Percentiles rank a stretch among this genome's conserved stretches.
phyloP scores from a whole-genome alignment of 2,888 invertebrate species.

The Scelioninae gen. 1 region DNA sequence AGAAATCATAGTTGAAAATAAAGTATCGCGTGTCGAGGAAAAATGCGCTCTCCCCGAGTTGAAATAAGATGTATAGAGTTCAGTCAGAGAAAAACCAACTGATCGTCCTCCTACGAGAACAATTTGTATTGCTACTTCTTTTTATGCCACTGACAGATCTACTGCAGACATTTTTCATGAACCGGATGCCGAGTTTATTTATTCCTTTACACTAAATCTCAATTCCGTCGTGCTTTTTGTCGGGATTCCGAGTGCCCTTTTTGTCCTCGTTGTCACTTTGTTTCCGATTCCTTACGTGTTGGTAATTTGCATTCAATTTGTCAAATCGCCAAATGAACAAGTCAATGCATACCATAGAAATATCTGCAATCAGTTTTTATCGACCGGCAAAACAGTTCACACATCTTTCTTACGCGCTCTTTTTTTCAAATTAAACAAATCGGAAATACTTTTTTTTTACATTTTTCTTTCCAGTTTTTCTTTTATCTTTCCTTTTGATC shows the following conservation, averaged over 20 bases:
- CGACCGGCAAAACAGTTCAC: too few relatives aligned
- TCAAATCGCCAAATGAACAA: constrained; percentile 16
- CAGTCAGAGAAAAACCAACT: constrained; percentile 61
- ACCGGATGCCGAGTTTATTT: constrained; percentile 69
- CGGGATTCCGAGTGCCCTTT: background rate
- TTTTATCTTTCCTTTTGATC: too few relatives aligned
- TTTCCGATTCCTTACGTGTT: constrained; percentile 38
- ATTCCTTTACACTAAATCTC: constrained; percentile 67
- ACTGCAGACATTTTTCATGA: constrained; percentile 70
- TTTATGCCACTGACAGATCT: constrained; percentile 70
- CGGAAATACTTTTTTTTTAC: too few relatives aligned
- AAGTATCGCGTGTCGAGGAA: constrained; percentile 58
- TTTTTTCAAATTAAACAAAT: too few relatives aligned
- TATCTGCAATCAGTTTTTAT: too few relatives aligned
- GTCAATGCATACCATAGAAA: constrained; percentile 1
- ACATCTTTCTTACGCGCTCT: too few relatives aligned
- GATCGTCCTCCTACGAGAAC: constrained; percentile 68
- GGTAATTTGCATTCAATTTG: constrained; percentile 50
- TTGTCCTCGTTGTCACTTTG: constrained; percentile 43
- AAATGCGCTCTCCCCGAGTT: constrained; percentile 58
- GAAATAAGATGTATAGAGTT: constrained; percentile 69
- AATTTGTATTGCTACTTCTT: constrained; percentile 69
- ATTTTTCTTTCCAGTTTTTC: too few relatives aligned
- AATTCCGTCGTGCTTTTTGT: constrained; percentile 50
- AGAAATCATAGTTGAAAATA: constrained; percentile 67